Conservation (phyloP, 2,888 invertebrate genomes). For the Phragmatobia fuliginosa region DNA sequence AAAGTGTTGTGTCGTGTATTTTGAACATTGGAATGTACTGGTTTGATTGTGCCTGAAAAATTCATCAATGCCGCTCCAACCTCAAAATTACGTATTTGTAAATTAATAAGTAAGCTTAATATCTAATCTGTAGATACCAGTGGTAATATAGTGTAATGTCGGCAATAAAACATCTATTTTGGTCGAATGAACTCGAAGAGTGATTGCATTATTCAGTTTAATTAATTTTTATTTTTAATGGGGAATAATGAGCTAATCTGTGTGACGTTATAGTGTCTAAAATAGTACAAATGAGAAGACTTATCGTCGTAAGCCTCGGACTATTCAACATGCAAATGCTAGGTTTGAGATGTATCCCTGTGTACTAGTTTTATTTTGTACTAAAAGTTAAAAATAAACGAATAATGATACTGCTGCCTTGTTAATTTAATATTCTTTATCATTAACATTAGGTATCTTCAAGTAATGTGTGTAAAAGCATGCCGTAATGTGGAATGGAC, state of each 20-base stretch:
- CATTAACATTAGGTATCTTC: not conserved
- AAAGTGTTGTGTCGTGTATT: constrained; percentile 73
- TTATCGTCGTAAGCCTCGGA: constrained; percentile 87
- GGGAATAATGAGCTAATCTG: constrained; percentile 83
- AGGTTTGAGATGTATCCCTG: constrained; percentile 87
- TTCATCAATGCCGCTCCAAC: constrained; percentile 85
- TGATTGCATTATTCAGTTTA: constrained; percentile 86
- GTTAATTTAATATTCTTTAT: constrained; percentile 6
- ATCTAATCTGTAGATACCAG: constrained; percentile 71
- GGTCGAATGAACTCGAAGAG: constrained; percentile 76
- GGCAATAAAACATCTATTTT: constrained; percentile 68
- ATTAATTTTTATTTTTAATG: constrained; percentile 80
- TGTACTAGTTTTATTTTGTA: constrained; percentile 88
- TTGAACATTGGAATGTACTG: constrained; percentile 81
- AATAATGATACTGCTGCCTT: constrained; percentile 69
- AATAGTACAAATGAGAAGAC: constrained; percentile 88
- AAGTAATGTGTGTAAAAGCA: not conserved
- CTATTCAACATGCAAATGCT: constrained; percentile 87
- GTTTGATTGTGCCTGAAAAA: constrained; percentile 85
- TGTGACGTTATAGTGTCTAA: constrained; percentile 86
- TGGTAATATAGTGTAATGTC: constrained; percentile 74
- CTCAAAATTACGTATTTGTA: constrained; percentile 83
- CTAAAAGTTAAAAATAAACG: constrained; percentile 87
- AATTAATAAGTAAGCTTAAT: constrained; percentile 74
- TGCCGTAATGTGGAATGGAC: no score